Conservation (phyloP, 2,113 vertebrate species). For the Tetraodon nigroviridis region DNA sequence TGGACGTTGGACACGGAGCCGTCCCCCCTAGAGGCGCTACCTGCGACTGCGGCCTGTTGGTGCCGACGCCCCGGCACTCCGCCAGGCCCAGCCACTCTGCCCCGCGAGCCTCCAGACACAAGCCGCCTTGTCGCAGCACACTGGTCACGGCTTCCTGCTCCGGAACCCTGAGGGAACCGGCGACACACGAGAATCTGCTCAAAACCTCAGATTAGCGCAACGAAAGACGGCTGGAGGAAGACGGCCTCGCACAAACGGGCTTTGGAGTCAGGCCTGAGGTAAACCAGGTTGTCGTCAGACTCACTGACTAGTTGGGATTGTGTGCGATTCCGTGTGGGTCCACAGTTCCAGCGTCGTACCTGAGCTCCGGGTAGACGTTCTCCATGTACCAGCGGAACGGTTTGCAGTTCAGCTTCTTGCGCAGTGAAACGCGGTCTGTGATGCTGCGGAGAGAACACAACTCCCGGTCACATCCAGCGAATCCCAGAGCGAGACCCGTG, state of each 20-base stretch:
- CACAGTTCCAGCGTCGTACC: slow-evolving; percentile 63
- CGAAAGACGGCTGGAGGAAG: slow-evolving; percentile 27
- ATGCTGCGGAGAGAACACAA: slow-evolving; percentile 70
- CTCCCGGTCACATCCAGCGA: no score
- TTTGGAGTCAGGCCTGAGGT: slow-evolving; percentile 8
- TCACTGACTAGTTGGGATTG: no score
- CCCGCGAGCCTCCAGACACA: slow-evolving; percentile 85
- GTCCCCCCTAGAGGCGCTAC: slow-evolving; percentile 64
- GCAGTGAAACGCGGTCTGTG: slow-evolving; percentile 81
- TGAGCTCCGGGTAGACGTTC: slow-evolving; percentile 95
- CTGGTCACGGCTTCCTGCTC: slow-evolving; percentile 86
- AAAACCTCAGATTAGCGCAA: slow-evolving; percentile 18
- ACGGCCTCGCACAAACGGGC: not conserved
- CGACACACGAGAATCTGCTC: slow-evolving; percentile 11
- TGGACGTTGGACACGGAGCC: not conserved
- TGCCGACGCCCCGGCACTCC: slow-evolving; percentile 79
- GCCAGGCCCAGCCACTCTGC: slow-evolving; percentile 79
- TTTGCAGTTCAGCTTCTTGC: slow-evolving; percentile 92
- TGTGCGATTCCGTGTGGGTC: no score
- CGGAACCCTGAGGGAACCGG: slow-evolving; percentile 78
- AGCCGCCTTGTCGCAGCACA: slow-evolving; percentile 82
- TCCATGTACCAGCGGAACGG: slow-evolving; percentile 98
- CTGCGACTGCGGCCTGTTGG: slow-evolving; percentile 81
- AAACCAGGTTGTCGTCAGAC: no score
- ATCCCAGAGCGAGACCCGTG: not conserved